Evolutionary conservation across 2,888 invertebrate genomes (phyloP), one percentile per base, ranked within the genome.

Genomic region (Dilophus febrilis): DNA sequence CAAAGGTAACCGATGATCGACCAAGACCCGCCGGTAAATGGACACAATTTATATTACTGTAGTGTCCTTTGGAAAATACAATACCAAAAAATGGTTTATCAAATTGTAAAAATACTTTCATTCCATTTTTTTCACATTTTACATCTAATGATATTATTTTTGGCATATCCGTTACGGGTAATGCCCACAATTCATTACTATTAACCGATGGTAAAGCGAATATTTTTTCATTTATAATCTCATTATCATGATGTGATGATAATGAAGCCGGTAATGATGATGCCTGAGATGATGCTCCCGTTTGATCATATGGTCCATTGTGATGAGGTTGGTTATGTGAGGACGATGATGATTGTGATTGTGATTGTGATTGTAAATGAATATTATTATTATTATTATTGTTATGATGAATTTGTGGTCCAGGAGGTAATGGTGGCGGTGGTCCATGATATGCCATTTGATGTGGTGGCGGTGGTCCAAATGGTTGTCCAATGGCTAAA

Each of bases 31-130:
- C 86, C 7, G 88, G 88, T 44, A 91, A 62, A 59, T 91, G 88
- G 1, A 91, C 86, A 54, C 91, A 91, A 56, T 87, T 86, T 40
- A 83, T 79, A 55, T 91, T 88, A 49, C 86, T 87, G 61, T 90
- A 91, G 59, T 90, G 87, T 2, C 91, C 90, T 60, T 91, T 91
- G 45, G 87, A 88, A 67, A 91, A 91, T 30, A 91, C 85, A 37
- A 91, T 88, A n/a, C 91, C 91, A 51, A 84, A 87, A 68, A 91
- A 91, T 1, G 91, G 90, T 53, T 88, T 86, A 53, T 91, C 90
- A 54, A 91, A 91, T 46, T 86, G 85, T n/a, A 91, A 70, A 52
- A 84, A 87, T 1, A 92, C 88, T 58, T 90, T 81, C 91, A 92
- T 92, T 41, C 84, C 71, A 53, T 81, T 88, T 58, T 90, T 90